Conservation (phyloP, 2,113 vertebrate genomes). For the Poeciliopsis occidentalis region DNA sequence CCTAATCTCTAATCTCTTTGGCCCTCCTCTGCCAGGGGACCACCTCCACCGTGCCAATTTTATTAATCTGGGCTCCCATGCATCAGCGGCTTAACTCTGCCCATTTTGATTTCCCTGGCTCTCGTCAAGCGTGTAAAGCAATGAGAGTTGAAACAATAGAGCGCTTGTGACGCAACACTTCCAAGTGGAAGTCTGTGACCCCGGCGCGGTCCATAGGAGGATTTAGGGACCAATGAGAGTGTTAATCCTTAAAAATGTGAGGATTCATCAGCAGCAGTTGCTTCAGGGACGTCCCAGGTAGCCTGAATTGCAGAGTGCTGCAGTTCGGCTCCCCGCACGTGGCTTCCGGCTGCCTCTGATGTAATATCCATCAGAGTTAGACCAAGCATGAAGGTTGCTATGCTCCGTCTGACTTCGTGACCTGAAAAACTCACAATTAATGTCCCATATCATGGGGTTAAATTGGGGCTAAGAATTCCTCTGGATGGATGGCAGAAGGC, state of each 20-base stretch:
- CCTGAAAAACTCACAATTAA: slow-evolving; percentile 76
- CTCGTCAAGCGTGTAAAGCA: slow-evolving; percentile 53
- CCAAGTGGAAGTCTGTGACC: slow-evolving; percentile 62
- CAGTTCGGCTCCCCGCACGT: slow-evolving; percentile 62
- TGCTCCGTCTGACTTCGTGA: slow-evolving; percentile 73
- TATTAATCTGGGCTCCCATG: slow-evolving; percentile 68
- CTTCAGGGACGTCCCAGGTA: slow-evolving; percentile 70
- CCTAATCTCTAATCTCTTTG: slow-evolving; percentile 78
- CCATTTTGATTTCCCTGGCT: slow-evolving; percentile 72
- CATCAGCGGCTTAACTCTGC: slow-evolving; percentile 62
- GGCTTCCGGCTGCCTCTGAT: slow-evolving; percentile 31
- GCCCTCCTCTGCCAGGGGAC: slow-evolving; percentile 63
- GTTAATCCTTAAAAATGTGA: slow-evolving; percentile 73
- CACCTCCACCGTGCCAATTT: slow-evolving; percentile 69
- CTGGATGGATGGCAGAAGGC: slow-evolving; percentile 50
- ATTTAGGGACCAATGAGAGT: slow-evolving; percentile 70
- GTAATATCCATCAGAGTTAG: slow-evolving; percentile 65
- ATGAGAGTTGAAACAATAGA: slow-evolving; percentile 63
- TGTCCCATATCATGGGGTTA: slow-evolving; percentile 71
- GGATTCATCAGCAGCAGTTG: slow-evolving; percentile 77
- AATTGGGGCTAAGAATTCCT: slow-evolving; percentile 73
- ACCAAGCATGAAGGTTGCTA: slow-evolving; percentile 67
- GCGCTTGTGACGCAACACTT: slow-evolving; percentile 57
- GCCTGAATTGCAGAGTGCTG: slow-evolving; percentile 65
- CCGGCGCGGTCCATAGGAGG: slow-evolving; percentile 51